Percentiles rank a stretch among this genome's conserved stretches.
Evolutionary conservation across 2,797 vertebrate species (phyloP).

Genomic region (Anguilla anguilla): DNA sequence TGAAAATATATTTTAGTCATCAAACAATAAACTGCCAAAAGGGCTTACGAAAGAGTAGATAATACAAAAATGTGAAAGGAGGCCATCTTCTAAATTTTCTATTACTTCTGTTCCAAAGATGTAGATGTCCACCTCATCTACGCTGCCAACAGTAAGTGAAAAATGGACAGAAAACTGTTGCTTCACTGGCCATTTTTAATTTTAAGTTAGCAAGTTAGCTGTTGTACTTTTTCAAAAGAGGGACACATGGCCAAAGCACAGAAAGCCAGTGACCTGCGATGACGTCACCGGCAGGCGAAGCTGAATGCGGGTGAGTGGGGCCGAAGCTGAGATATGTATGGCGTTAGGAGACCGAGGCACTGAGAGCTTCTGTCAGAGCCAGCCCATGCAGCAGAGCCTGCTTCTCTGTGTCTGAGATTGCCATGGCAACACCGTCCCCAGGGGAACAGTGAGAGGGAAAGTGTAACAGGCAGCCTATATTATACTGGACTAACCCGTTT

Average conservation of each 20-base stretch:
- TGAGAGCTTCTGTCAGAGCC: background rate
- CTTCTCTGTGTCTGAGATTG: constrained; percentile 1
- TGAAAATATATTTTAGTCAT: background rate
- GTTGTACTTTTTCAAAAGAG: background rate
- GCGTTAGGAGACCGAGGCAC: background rate
- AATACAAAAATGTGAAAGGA: background rate
- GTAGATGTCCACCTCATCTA: background rate
- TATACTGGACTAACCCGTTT: constrained; percentile 19
- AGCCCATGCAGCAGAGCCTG: background rate
- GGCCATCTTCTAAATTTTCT: background rate
- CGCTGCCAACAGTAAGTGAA: background rate
- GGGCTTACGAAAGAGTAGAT: background rate
- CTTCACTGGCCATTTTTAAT: background rate
- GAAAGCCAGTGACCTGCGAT: background rate
- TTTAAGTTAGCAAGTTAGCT: background rate
- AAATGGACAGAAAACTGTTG: background rate
- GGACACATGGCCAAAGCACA: background rate
- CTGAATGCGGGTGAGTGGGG: background rate
- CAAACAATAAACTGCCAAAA: background rate
- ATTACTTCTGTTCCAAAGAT: background rate
- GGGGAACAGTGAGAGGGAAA: constrained; percentile 21
- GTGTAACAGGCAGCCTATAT: background rate
- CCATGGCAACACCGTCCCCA: constrained; percentile 34
- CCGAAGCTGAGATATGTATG: background rate
- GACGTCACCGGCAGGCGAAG: background rate